Evolutionary conservation across 2,888 invertebrate genomes (phyloP).

Genomic region (Agrochola litura): DNA sequence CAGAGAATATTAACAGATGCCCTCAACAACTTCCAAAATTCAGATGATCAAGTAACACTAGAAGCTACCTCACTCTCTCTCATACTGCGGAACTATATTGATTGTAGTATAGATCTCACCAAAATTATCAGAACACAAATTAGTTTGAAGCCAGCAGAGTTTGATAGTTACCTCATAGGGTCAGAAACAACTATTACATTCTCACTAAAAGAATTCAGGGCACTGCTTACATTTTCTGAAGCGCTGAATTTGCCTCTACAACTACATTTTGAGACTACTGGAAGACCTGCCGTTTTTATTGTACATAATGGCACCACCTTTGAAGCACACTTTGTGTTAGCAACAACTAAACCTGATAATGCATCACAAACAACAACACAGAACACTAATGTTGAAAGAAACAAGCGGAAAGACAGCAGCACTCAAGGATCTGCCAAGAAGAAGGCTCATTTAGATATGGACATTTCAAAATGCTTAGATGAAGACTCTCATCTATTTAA

Average conservation of each 20-base stretch:
- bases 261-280: slow-evolving; percentile 94
- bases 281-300: slow-evolving; percentile 94
- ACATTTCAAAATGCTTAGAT: slow-evolving; percentile 84
- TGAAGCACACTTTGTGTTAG: slow-evolving; percentile 95
- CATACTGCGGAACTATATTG: slow-evolving; percentile 94
- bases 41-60: slow-evolving; percentile 95
- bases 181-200: slow-evolving; percentile 94
- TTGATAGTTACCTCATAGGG: slow-evolving; percentile 92
- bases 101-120: slow-evolving; percentile 91
- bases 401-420: slow-evolving; percentile 76
- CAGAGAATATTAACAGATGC: slow-evolving; percentile 93
- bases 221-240: slow-evolving; percentile 95
- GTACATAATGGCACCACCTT: slow-evolving; percentile 93
- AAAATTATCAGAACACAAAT: slow-evolving; percentile 95
- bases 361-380: slow-evolving; percentile 82
- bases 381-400: slow-evolving; percentile 80
- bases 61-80: slow-evolving; percentile 92
- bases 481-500: slow-evolving; percentile 89
- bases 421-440: slow-evolving; percentile 76
- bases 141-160: slow-evolving; percentile 93
- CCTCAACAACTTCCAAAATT: slow-evolving; percentile 94
- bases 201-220: slow-evolving; percentile 95
- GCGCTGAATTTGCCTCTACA: slow-evolving; percentile 92
- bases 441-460: slow-evolving; percentile 82
- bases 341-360: slow-evolving; percentile 92